Conservation (phyloP, 2,113 vertebrate species). For the Nettapus auritus region DNA sequence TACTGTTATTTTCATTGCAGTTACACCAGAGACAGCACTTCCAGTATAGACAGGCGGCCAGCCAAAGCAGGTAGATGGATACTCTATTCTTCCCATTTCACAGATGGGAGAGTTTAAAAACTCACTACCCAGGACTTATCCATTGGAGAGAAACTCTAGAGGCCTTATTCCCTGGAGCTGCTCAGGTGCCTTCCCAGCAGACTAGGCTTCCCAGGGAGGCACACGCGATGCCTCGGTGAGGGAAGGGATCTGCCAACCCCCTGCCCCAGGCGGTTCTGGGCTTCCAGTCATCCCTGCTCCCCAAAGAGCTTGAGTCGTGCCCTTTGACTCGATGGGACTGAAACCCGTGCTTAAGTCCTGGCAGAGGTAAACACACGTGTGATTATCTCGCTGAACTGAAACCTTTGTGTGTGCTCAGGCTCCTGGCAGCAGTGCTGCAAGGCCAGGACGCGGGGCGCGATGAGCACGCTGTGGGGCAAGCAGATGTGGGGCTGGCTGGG, state of each 20-base stretch:
- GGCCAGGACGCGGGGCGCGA: accelerated
- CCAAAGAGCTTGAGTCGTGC: neutral
- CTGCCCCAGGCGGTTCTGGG: neutral
- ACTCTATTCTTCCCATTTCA: neutral
- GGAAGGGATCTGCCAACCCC: neutral
- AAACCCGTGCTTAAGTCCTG: neutral
- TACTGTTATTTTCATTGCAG: neutral
- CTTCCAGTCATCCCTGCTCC: neutral
- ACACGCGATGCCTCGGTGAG: neutral
- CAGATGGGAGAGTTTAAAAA: neutral
- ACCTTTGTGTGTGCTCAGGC: neutral
- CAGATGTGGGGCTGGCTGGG: neutral
- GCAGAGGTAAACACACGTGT: neutral
- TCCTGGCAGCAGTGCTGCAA: neutral
- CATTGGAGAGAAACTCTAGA: too few species aligned
- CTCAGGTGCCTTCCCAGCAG: neutral
- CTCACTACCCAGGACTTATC: neutral
- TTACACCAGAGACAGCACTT: neutral
- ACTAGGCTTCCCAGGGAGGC: neutral
- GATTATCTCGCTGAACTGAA: neutral
- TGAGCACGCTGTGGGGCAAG: too few species aligned
- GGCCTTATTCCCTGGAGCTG: neutral
- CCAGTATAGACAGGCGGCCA: neutral
- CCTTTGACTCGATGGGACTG: neutral
- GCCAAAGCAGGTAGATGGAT: neutral